A percentile compares a stretch with the other conserved stretches of the same genome.
phyloP scores from a whole-genome alignment of 2,797 vertebrate species.

The Cetoscarus ocellatus region DNA sequence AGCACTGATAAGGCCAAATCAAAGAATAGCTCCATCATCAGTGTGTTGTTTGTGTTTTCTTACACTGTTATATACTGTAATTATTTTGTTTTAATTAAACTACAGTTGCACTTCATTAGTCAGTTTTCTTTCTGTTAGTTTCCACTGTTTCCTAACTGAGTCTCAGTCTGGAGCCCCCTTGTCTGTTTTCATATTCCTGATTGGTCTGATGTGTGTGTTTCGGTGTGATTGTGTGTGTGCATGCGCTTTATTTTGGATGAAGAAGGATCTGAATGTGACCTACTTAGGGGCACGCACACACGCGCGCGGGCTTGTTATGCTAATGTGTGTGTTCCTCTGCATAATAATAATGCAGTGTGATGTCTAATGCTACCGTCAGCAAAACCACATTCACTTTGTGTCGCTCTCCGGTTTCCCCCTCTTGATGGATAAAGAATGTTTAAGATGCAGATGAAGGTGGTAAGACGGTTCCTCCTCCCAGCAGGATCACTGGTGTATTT shows the following conservation, averaged over 20 bases:
- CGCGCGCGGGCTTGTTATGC: slow-evolving; percentile 60
- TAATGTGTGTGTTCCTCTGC: slow-evolving; percentile 68
- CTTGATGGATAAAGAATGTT: slow-evolving; percentile 45
- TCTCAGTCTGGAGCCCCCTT: slow-evolving; percentile 33
- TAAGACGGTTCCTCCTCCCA: slow-evolving; percentile 56
- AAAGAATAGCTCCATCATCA: too few relatives aligned
- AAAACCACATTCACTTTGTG: slow-evolving; percentile 31
- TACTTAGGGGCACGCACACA: slow-evolving; percentile 64
- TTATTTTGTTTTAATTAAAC: neutral
- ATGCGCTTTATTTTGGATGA: slow-evolving; percentile 32
- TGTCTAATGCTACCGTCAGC: slow-evolving; percentile 70
- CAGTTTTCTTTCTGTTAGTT: slow-evolving; percentile 18
- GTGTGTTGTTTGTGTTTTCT: neutral
- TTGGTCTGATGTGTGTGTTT: slow-evolving; percentile 39
- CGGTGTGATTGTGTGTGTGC: slow-evolving; percentile 2
- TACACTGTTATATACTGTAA: neutral
- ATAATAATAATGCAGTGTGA: slow-evolving; percentile 71
- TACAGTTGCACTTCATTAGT: neutral
- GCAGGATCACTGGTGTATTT: slow-evolving; percentile 57
- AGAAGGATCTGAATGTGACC: slow-evolving; percentile 64
- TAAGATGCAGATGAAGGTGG: slow-evolving; percentile 62
- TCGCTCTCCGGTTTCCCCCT: slow-evolving; percentile 18
- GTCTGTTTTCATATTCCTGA: slow-evolving; percentile 62
- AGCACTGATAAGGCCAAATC: too few relatives aligned
- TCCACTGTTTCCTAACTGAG: slow-evolving; percentile 18